Percentiles rank a stretch among this genome's conserved stretches.
Evolutionary conservation across 2,888 invertebrate genomes (phyloP).

Genomic region (Agrochola macilenta): DNA sequence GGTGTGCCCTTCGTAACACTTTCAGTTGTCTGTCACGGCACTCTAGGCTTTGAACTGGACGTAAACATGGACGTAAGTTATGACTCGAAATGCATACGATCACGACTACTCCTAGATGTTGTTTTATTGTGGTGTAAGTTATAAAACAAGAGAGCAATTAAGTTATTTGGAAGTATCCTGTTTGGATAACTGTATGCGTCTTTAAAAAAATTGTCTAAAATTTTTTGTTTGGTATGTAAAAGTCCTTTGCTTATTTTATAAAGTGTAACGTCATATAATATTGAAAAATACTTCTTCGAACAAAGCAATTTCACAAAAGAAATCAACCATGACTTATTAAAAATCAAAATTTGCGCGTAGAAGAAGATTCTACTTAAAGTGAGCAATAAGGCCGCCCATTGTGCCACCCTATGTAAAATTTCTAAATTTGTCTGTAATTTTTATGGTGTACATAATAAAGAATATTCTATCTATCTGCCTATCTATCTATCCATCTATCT

Average conservation of each 20-base stretch:
- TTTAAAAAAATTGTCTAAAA: not conserved
- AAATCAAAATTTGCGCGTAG: not conserved
- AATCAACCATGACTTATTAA: slow-evolving; percentile 18
- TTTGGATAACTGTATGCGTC: not conserved
- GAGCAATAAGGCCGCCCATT: too few species aligned
- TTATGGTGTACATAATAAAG: too few species aligned
- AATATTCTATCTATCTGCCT: too few species aligned
- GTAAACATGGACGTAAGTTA: slow-evolving; percentile 74
- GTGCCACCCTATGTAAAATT: too few species aligned
- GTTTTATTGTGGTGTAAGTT: slow-evolving; percentile 64
- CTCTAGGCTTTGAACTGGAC: slow-evolving; percentile 66
- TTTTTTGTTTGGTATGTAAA: not conserved
- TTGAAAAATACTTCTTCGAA: not conserved
- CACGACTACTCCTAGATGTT: slow-evolving; percentile 72
- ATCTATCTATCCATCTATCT: too few species aligned
- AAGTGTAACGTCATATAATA: not conserved
- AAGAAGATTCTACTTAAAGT: slow-evolving; percentile 20
- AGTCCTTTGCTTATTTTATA: not conserved
- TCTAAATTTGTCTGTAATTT: too few species aligned
- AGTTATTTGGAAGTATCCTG: not conserved
- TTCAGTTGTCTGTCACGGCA: slow-evolving; percentile 73
- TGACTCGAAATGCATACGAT: slow-evolving; percentile 78
- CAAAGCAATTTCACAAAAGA: not conserved
- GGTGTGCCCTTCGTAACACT: slow-evolving; percentile 77
- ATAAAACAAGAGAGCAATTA: slow-evolving; percentile 12